A percentile compares a stretch with the other conserved stretches of the same genome.
Conservation (phyloP, 37 sponge, comb jelly and placozoan species). For the Theonella swinhoei region DNA sequence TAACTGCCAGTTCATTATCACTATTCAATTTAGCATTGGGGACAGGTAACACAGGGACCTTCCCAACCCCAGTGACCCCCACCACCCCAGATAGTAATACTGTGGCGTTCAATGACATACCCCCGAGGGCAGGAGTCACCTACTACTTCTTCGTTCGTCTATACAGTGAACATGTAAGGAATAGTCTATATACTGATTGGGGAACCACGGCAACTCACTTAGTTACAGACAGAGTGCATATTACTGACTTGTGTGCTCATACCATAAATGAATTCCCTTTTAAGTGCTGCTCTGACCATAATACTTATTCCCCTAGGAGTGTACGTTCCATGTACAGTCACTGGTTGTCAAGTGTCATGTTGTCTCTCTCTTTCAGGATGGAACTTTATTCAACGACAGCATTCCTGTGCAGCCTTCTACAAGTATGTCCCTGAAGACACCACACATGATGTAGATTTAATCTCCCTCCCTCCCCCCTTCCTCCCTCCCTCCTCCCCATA, state of each 20-base stretch:
- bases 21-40: neutral
- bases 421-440: neutral
- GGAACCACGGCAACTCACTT: too few relatives aligned
- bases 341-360: too few relatives aligned
- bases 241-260: too few relatives aligned
- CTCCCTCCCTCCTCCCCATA: too few relatives aligned
- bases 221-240: too few relatives aligned
- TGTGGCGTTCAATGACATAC: neutral
- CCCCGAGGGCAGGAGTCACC: neutral
- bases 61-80: neutral
- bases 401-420: neutral
- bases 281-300: too few relatives aligned
- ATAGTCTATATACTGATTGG: neutral
- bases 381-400: neutral
- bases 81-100: neutral
- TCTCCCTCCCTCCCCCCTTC: too few relatives aligned
- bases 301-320: too few relatives aligned
- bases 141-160: constrained; percentile 34
- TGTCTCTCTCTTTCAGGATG: neutral
- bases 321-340: too few relatives aligned
- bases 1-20: neutral
- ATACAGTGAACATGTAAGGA: constrained; percentile 14
- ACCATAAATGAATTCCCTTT: too few relatives aligned
- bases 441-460: neutral
- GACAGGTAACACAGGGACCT: neutral